Evolutionary conservation across 2,888 invertebrate species (phyloP).

Genomic region (Camptogramma bilineatum): DNA sequence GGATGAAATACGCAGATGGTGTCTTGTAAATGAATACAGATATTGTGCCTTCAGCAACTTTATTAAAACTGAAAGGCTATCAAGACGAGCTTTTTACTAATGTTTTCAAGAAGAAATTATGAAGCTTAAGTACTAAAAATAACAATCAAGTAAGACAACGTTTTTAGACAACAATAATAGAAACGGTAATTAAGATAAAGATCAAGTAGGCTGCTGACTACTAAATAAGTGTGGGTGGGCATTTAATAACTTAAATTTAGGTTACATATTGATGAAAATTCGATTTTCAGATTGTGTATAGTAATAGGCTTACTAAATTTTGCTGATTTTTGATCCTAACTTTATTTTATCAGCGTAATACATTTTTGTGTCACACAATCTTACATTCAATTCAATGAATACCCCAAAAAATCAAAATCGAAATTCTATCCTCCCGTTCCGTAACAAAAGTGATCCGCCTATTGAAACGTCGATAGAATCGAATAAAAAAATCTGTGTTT

Average conservation of each 20-base stretch:
- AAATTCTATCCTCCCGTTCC: slow-evolving; percentile 36
- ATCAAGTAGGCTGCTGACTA: too few relatives aligned
- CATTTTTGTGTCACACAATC: neutral
- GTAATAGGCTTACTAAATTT: too few relatives aligned
- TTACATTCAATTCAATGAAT: neutral
- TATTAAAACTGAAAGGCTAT: slow-evolving; percentile 38
- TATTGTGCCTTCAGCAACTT: slow-evolving; percentile 43
- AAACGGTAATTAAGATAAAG: too few relatives aligned
- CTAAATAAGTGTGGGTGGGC: too few relatives aligned
- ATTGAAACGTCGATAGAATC: slow-evolving; percentile 49
- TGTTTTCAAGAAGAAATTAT: too few relatives aligned
- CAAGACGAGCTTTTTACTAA: neutral
- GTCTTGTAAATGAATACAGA: slow-evolving; percentile 41
- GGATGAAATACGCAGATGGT: slow-evolving; percentile 48
- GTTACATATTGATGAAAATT: too few relatives aligned
- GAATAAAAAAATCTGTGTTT: slow-evolving; percentile 76
- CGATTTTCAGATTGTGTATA: too few relatives aligned
- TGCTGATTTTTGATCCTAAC: too few relatives aligned
- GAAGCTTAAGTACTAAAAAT: too few relatives aligned
- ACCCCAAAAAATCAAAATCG: slow-evolving; percentile 1
- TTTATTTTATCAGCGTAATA: neutral
- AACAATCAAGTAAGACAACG: too few relatives aligned
- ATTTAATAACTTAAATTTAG: too few relatives aligned
- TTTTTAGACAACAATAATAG: too few relatives aligned
- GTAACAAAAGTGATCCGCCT: slow-evolving; percentile 60